Evolutionary conservation across 2,113 vertebrate species (phyloP).

Genomic region (Myrmecophaga tridactyla): DNA sequence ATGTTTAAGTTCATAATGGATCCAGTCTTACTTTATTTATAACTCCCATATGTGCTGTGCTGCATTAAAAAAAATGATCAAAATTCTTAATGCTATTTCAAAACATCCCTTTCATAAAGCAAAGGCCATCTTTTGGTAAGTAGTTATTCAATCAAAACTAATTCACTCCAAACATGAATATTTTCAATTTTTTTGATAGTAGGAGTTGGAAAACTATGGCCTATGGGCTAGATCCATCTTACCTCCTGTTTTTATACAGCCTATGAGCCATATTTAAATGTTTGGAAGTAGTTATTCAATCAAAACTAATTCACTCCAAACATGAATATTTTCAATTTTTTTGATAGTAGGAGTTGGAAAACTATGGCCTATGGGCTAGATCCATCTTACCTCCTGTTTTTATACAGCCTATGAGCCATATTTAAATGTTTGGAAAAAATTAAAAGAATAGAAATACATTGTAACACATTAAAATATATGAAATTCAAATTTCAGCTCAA

Average conservation of each 20-base stretch:
- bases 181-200: not conserved
- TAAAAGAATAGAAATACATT: not conserved
- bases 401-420: not conserved
- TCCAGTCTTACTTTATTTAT: not conserved
- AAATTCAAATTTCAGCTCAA: conserved; percentile 43
- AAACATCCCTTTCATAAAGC: not conserved
- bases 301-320: conserved; percentile 14
- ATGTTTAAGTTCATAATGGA: not conserved
- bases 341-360: not conserved
- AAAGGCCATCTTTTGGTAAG: not conserved
- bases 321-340: not conserved
- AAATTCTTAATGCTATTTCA: not conserved
- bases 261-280: not conserved
- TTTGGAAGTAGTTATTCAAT: no score
- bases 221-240: not conserved
- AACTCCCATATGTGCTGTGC: not conserved
- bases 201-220: not conserved
- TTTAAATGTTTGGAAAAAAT: not conserved
- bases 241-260: not conserved
- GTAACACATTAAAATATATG: conserved; percentile 30
- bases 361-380: not conserved
- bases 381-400: not conserved
- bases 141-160: not conserved
- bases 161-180: conserved; percentile 1
- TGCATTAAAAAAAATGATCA: not conserved